Evolutionary conservation across 2,113 vertebrate species (phyloP).

Genomic region (Sciurus niger): DNA sequence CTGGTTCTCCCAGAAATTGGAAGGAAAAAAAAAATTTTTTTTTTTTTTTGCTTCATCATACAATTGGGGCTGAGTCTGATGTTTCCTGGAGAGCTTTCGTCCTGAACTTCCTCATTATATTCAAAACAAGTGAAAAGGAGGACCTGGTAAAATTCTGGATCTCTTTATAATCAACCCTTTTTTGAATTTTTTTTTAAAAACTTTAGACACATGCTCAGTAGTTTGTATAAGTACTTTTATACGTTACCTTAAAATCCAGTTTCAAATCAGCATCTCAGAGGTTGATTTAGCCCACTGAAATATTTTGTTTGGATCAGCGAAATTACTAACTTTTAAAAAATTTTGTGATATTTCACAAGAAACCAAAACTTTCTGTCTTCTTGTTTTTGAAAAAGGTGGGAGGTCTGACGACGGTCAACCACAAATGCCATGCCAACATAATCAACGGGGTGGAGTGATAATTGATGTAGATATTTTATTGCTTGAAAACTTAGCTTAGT

Average conservation of each 20-base stretch:
- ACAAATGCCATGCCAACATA: background rate
- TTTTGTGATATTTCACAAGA: background rate
- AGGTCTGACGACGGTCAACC: background rate
- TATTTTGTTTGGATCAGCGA: conserved; percentile 1
- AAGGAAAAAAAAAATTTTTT: background rate
- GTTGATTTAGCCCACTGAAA: background rate
- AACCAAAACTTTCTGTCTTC: background rate
- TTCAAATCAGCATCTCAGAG: background rate
- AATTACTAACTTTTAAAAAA: conserved; percentile 9
- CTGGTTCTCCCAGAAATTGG: background rate
- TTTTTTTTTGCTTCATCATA: background rate
- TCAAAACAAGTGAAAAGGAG: background rate
- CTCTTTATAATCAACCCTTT: conserved; percentile 18
- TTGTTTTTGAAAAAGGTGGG: background rate
- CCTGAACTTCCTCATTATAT: background rate
- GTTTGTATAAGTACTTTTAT: background rate
- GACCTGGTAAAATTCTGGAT: background rate
- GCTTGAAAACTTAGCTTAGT: background rate
- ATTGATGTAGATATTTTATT: background rate
- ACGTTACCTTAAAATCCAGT: background rate
- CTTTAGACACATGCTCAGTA: background rate
- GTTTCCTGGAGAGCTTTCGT: background rate
- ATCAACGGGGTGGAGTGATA: background rate
- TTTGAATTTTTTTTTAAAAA: background rate
- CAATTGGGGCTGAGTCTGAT: background rate